Evolutionary conservation across 2,797 vertebrate species (phyloP).

Genomic region (Sphaeramia orbicularis): DNA sequence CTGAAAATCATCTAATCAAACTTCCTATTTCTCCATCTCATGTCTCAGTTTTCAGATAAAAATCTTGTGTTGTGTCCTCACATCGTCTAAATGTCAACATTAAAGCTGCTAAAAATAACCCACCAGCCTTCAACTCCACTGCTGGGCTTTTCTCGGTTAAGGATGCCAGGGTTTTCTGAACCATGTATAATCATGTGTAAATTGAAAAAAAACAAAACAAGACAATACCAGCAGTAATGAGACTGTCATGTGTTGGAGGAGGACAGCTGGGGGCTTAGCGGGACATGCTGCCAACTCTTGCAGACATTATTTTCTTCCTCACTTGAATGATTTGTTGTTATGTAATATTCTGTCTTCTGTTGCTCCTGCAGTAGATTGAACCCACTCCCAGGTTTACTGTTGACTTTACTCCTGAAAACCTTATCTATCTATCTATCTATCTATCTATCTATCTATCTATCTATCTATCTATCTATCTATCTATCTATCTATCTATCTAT

Average conservation of each 20-base stretch:
- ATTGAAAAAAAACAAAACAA: neutral
- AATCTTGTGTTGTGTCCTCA: neutral
- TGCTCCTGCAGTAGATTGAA: neutral
- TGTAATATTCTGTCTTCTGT: neutral
- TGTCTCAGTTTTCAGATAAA: neutral
- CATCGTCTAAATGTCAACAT: conserved; percentile 29
- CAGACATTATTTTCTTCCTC: neutral
- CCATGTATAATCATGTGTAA: neutral
- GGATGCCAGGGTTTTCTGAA: neutral
- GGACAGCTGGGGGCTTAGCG: neutral
- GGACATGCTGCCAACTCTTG: neutral
- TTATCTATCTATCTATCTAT: too few relatives aligned
- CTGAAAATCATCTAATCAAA: too few relatives aligned
- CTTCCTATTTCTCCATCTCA: neutral
- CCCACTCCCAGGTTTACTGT: neutral
- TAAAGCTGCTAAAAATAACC: conserved; percentile 19
- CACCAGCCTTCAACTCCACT: neutral
- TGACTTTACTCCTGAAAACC: neutral
- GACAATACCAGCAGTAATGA: neutral
- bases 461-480: too few relatives aligned
- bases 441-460: too few relatives aligned
- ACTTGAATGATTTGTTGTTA: neutral
- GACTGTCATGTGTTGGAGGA: neutral
- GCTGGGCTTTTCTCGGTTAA: neutral
- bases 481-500: too few relatives aligned